phyloP scores from a whole-genome alignment of 2,797 vertebrate genomes.

The Anguilla obscura region DNA sequence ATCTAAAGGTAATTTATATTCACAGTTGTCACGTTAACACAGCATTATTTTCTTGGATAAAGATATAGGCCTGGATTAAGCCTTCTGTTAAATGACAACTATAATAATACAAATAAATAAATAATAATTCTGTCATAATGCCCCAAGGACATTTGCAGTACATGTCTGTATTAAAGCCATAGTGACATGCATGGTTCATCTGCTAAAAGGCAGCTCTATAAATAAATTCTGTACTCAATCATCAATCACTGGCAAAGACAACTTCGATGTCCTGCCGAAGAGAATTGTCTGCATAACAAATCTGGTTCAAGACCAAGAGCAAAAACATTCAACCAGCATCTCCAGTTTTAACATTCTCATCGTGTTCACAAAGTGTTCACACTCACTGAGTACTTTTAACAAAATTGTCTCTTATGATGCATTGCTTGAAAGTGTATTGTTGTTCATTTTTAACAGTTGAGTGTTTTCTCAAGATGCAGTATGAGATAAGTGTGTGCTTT shows the following conservation, averaged over 20 bases:
- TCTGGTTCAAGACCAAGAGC: not conserved
- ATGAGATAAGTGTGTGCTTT: not conserved
- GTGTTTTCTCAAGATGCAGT: not conserved
- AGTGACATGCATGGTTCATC: slow-evolving; percentile 13
- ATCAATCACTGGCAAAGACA: slow-evolving; percentile 24
- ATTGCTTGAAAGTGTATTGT: not conserved
- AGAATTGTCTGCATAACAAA: not conserved
- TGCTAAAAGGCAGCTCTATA: slow-evolving; percentile 23
- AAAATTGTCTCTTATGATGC: slow-evolving; percentile 9
- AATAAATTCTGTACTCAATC: slow-evolving; percentile 21
- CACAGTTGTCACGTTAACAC: not conserved
- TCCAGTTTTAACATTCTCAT: not conserved
- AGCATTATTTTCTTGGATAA: slow-evolving; percentile 1
- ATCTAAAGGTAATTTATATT: slow-evolving; percentile 7
- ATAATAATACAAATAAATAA: not conserved
- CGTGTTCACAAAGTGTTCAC: not conserved
- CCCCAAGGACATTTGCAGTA: slow-evolving; percentile 8
- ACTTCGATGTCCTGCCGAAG: slow-evolving; percentile 16
- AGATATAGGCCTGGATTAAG: not conserved
- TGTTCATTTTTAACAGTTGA: not conserved
- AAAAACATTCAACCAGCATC: slow-evolving; percentile 1
- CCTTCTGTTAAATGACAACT: not conserved
- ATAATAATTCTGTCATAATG: not conserved
- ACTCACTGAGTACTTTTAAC: not conserved
- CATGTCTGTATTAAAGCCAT: not conserved